Evolutionary conservation across 2,113 vertebrate genomes (phyloP).

Genomic region (Mohoua ochrocephala): DNA sequence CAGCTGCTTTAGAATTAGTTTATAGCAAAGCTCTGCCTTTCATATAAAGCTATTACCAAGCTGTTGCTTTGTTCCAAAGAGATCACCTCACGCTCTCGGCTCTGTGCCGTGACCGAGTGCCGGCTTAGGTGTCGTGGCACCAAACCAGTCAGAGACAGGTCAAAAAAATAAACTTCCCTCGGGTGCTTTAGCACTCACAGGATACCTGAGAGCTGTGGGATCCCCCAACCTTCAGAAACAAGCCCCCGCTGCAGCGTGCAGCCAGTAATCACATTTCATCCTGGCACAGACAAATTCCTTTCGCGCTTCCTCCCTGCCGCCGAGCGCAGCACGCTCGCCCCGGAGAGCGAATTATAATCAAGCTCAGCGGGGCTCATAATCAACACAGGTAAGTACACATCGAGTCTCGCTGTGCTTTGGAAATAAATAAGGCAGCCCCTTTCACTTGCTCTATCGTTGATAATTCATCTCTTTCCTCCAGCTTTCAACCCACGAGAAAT

Average conservation of each 20-base stretch:
- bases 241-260: background rate
- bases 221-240: background rate
- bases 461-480: background rate
- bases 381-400: conserved; percentile 25
- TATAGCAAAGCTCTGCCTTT: background rate
- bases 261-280: background rate
- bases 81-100: background rate
- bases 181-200: background rate
- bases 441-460: background rate
- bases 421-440: background rate
- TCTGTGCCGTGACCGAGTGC: background rate
- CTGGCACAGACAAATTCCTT: background rate
- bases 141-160: background rate
- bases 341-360: background rate
- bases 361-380: conserved; percentile 7
- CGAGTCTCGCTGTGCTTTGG: background rate
- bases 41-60: background rate
- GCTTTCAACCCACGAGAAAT: background rate
- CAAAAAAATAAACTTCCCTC: background rate
- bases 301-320: background rate
- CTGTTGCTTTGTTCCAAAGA: background rate
- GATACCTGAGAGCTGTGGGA: background rate
- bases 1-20: background rate
- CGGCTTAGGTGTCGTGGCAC: background rate
- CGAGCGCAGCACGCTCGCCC: background rate